These are phyloP conservation scores for Synergus umbraculus DNA, from an alignment of 2,888 invertebrate genomes.

Conservation along the genomic window DNA sequence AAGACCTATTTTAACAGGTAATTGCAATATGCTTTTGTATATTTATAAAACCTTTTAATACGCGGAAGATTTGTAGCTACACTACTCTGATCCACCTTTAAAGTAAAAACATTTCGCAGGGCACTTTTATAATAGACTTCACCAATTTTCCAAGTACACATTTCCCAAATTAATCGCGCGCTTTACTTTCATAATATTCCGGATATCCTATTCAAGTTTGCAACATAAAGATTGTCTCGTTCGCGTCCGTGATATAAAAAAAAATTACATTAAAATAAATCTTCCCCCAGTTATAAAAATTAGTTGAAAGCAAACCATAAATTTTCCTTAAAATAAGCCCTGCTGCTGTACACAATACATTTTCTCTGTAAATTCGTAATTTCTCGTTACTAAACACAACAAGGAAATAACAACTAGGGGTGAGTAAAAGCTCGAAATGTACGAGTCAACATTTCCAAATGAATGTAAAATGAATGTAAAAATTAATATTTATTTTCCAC, in stretches of 20 bases:
- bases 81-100: neutral
- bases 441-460: neutral
- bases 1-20: constrained; percentile 40
- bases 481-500: too few species aligned
- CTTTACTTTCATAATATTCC: neutral
- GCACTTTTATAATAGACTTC: neutral
- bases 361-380: constrained; percentile 35
- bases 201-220: neutral
- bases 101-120: neutral
- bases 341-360: neutral
- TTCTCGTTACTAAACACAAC: constrained; percentile 22
- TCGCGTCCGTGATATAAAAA: neutral
- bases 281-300: neutral
- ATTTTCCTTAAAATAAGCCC: constrained; percentile 8
- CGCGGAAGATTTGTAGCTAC: constrained; percentile 27
- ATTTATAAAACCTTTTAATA: constrained; percentile 41
- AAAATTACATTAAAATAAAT: neutral
- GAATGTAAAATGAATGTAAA: neutral
- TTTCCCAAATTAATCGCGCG: neutral
- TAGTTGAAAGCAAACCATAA: neutral
- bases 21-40: constrained; percentile 41
- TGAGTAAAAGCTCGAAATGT: constrained; percentile 18
- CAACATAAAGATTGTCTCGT: neutral
- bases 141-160: constrained; percentile 20
- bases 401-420: neutral